A percentile compares a stretch with the other conserved stretches of the same genome.
Conservation (phyloP, 2,888 invertebrate species). For the Drosophila robusta region DNA sequence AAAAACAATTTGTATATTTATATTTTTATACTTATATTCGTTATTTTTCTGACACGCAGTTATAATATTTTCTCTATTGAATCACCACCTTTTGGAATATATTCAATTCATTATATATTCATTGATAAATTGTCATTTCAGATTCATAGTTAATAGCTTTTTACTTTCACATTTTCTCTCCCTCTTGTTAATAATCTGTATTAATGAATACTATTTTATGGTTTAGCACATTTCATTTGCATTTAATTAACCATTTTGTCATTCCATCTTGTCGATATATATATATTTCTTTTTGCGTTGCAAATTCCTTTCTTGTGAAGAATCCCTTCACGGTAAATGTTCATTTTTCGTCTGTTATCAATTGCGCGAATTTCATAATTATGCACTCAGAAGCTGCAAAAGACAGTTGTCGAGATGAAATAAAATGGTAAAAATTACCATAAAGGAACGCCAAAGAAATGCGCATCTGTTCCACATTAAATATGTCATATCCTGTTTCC, state of each 20-base stretch:
- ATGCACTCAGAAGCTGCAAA: conserved; percentile 42
- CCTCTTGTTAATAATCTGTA: conserved; percentile 3
- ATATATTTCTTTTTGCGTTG: conserved; percentile 14
- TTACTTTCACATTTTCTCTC: neutral
- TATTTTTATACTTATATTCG: no score
- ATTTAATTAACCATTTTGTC: conserved; percentile 63
- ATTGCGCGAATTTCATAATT: conserved; percentile 50
- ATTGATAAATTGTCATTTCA: conserved; percentile 7
- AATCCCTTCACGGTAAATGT: conserved; percentile 9
- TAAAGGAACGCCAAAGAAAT: conserved; percentile 39
- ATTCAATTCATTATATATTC: no score
- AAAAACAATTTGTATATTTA: no score
- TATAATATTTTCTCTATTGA: neutral
- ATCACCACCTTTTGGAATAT: conserved; percentile 1
- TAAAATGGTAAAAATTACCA: conserved; percentile 39
- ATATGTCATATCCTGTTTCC: conserved; percentile 82
- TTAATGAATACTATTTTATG: conserved; percentile 23
- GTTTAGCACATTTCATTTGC: conserved; percentile 48
- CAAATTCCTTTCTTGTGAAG: conserved; percentile 4
- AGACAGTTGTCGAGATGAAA: conserved; percentile 39
- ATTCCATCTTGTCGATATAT: conserved; percentile 15
- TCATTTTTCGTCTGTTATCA: conserved; percentile 18
- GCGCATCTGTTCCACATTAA: conserved; percentile 81
- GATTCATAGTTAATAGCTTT: neutral
- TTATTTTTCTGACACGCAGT: neutral